Conservation (phyloP, 2,888 invertebrate genomes). For the Odontothrips loti region DNA sequence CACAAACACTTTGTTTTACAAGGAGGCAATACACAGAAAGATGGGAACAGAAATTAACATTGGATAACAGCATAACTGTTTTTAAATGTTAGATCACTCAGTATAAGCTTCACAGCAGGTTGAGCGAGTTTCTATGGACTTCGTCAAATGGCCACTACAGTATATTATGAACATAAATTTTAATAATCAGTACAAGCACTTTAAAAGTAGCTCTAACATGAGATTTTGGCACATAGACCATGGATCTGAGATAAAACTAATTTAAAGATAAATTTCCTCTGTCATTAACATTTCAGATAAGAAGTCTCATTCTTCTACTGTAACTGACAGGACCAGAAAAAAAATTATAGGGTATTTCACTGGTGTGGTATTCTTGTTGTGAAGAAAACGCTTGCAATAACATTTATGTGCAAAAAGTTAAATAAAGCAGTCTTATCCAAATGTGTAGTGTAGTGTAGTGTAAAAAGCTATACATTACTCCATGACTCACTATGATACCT, state of each 20-base stretch:
- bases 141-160: too few species aligned
- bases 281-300: neutral
- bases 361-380: conserved; percentile 17
- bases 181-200: neutral
- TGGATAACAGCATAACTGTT: neutral
- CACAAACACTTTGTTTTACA: neutral
- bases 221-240: neutral
- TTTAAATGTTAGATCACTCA: neutral
- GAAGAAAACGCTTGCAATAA: neutral
- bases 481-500: neutral
- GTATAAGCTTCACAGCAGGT: too few species aligned
- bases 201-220: neutral
- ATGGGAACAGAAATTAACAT: neutral
- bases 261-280: neutral
- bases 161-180: neutral
- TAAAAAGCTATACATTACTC: neutral
- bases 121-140: too few species aligned
- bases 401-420: neutral
- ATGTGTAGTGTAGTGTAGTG: neutral
- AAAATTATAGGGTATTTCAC: neutral
- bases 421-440: neutral
- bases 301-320: neutral
- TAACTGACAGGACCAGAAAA: neutral
- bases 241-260: neutral
- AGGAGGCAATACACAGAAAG: neutral